Conservation (phyloP, 2,888 invertebrate species). For the Netelia fuscicornis region DNA sequence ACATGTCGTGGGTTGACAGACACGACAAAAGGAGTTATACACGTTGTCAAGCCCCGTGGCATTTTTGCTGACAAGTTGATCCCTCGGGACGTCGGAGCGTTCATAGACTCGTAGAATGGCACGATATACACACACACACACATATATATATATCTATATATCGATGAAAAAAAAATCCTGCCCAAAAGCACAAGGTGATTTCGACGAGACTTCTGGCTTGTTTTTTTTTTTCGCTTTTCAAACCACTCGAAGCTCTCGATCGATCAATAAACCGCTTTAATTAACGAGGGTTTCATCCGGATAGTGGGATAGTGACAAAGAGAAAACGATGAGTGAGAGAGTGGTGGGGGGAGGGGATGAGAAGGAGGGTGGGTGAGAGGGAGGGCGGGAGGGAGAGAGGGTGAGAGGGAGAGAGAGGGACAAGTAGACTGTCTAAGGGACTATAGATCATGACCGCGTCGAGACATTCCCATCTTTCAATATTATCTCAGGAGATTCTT, state of each 20-base stretch:
- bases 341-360: too few relatives aligned
- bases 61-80: slow-evolving; percentile 46
- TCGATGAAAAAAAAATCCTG: slow-evolving; percentile 31
- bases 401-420: slow-evolving; percentile 13
- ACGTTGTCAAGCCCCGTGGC: slow-evolving; percentile 39
- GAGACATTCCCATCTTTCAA: slow-evolving; percentile 52
- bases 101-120: slow-evolving; percentile 3
- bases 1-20: slow-evolving; percentile 7
- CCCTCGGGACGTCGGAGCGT: slow-evolving; percentile 35
- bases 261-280: slow-evolving; percentile 59
- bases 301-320: not conserved
- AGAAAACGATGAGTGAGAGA: not conserved
- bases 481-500: slow-evolving; percentile 56
- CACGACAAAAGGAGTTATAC: slow-evolving; percentile 36
- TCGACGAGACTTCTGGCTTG: slow-evolving; percentile 13
- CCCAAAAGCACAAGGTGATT: slow-evolving; percentile 13
- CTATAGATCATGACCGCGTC: slow-evolving; percentile 41
- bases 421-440: not conserved
- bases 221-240: slow-evolving; percentile 15
- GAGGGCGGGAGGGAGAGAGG: too few relatives aligned
- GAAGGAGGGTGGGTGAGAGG: too few relatives aligned
- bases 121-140: not conserved
- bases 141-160: too few relatives aligned
- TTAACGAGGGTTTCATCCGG: slow-evolving; percentile 51
- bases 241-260: slow-evolving; percentile 31